A percentile compares a stretch with the other conserved stretches of the same genome.
Evolutionary conservation across 1,140 invertebrate genomes (phyloP).

Genomic region (Agrilus planipennis): DNA sequence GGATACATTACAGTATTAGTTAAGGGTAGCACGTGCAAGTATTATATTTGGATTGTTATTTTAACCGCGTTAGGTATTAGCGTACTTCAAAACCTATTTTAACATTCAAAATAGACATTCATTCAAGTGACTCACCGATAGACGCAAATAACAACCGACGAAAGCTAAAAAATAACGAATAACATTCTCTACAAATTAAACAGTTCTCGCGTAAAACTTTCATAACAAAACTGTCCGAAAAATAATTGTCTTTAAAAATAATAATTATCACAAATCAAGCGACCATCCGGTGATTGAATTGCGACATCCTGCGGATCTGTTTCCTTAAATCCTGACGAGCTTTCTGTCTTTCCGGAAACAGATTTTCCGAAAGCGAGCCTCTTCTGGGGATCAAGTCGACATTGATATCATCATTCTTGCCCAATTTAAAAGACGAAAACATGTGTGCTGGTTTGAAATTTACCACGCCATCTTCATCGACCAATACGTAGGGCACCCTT

Average conservation of each 20-base stretch:
- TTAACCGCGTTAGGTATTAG: too few relatives aligned
- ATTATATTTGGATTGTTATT: too few relatives aligned
- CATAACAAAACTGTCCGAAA: neutral
- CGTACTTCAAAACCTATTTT: too few relatives aligned
- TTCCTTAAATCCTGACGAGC: constrained; percentile 11
- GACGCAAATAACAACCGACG: neutral
- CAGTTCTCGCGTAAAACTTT: too few relatives aligned
- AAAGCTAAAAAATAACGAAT: neutral
- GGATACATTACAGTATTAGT: too few relatives aligned
- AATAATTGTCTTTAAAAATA: neutral
- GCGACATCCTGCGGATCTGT: constrained; percentile 9
- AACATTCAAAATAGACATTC: too few relatives aligned
- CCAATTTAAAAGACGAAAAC: constrained; percentile 52
- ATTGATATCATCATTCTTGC: constrained; percentile 35
- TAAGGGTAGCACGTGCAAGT: too few relatives aligned
- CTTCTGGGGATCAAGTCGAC: neutral
- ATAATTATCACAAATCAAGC: constrained; percentile 6
- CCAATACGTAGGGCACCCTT: constrained; percentile 59
- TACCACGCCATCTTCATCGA: constrained; percentile 63
- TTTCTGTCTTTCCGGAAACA: constrained; percentile 1
- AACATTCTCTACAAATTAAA: neutral
- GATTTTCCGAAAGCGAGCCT: neutral
- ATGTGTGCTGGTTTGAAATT: constrained; percentile 67
- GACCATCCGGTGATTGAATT: constrained; percentile 9
- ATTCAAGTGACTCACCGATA: neutral